Conservation (phyloP, 2,888 invertebrate genomes). For the Alloplasta piceator region DNA sequence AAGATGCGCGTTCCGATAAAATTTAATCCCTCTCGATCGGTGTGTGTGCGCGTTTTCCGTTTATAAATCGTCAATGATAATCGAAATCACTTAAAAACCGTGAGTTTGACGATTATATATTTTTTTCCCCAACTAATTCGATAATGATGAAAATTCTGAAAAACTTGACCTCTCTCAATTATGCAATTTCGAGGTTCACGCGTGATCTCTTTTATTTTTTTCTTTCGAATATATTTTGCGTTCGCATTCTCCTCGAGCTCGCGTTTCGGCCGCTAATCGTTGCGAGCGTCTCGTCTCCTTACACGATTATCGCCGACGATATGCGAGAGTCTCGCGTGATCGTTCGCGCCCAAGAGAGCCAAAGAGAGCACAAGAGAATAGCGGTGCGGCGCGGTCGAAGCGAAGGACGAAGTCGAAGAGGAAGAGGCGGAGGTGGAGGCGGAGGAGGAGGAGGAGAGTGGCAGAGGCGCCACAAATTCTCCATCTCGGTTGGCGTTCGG, state of each 20-base stretch:
- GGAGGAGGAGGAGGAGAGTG: slow-evolving; percentile 18
- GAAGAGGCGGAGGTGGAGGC: slow-evolving; percentile 11
- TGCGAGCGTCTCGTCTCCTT: slow-evolving; percentile 35
- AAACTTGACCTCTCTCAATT: slow-evolving; percentile 5
- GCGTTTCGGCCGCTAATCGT: slow-evolving; percentile 40
- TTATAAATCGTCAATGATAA: not conserved
- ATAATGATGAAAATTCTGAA: slow-evolving; percentile 9
- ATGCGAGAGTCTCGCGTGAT: slow-evolving; percentile 27
- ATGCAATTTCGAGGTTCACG: not conserved
- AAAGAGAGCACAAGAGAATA: not conserved
- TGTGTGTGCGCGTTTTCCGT: not conserved
- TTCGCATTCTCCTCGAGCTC: slow-evolving; percentile 10
- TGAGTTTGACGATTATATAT: not conserved
- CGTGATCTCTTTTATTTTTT: slow-evolving; percentile 11
- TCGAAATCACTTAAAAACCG: not conserved
- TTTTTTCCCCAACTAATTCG: not conserved
- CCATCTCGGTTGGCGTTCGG: slow-evolving; percentile 70
- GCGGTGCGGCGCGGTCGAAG: not conserved
- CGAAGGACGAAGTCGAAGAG: not conserved
- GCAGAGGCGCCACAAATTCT: slow-evolving; percentile 78
- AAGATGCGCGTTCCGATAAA: slow-evolving; percentile 41
- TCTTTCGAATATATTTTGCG: not conserved
- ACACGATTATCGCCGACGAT: not conserved
- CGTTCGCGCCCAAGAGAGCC: slow-evolving; percentile 28
- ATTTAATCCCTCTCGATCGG: slow-evolving; percentile 21